Percentiles rank a stretch among this genome's conserved stretches.
phyloP scores from a whole-genome alignment of 2,113 vertebrate species.

The Epinephelus moara region DNA sequence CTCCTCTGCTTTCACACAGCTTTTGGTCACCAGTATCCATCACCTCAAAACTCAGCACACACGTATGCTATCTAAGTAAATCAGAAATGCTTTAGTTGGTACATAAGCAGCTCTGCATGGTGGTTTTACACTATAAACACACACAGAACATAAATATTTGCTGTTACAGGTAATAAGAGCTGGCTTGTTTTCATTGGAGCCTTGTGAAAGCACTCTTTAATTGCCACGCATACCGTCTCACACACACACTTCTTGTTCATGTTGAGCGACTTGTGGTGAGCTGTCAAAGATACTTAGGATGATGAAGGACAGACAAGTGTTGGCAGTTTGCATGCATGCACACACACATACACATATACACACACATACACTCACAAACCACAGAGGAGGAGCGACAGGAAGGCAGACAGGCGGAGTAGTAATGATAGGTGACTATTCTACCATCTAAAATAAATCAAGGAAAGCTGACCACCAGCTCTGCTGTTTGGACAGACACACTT shows the following conservation, averaged over 20 bases:
- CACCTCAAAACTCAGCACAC: background rate
- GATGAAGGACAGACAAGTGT: slow-evolving; percentile 78
- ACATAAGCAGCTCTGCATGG: background rate
- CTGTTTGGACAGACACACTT: slow-evolving; percentile 33
- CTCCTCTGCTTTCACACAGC: background rate
- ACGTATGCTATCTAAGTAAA: background rate
- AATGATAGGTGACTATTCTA: slow-evolving; percentile 72
- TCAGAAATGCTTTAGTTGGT: background rate
- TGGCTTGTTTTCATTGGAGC: slow-evolving; percentile 19
- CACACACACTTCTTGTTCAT: slow-evolving; percentile 38
- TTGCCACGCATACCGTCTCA: slow-evolving; percentile 17
- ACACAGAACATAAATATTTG: slow-evolving; percentile 31
- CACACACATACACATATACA: slow-evolving; percentile 30
- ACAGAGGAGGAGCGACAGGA: slow-evolving; percentile 54
- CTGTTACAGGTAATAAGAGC: slow-evolving; percentile 22
- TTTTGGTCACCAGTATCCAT: background rate
- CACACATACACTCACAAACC: slow-evolving; percentile 31
- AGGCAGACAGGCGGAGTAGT: slow-evolving; percentile 60
- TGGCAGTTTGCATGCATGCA: slow-evolving; percentile 30
- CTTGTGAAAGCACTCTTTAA: slow-evolving; percentile 32
- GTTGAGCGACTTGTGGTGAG: slow-evolving; percentile 80
- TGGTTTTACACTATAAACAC: background rate
- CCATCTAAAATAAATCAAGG: slow-evolving; percentile 60
- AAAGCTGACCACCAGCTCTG: slow-evolving; percentile 47
- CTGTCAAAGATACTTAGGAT: slow-evolving; percentile 81